A percentile compares a stretch with the other conserved stretches of the same genome.
Evolutionary conservation across 2,113 vertebrate species (phyloP).

Genomic region (Istiophorus platypterus): DNA sequence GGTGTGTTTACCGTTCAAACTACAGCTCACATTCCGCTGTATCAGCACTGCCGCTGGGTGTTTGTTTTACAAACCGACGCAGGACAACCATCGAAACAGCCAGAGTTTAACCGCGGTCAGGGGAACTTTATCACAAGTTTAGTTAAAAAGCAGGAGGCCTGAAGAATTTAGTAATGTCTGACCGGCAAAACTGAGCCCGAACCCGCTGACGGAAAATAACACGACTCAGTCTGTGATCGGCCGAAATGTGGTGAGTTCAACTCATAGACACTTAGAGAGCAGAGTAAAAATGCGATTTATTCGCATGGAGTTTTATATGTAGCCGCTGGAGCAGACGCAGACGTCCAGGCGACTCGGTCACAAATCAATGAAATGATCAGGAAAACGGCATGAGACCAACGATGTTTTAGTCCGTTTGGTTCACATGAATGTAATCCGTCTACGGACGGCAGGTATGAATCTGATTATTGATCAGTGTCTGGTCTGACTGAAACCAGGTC

Average conservation of each 20-base stretch:
- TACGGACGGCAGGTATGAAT: background rate
- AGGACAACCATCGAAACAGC: background rate
- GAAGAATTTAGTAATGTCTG: background rate
- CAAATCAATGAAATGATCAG: background rate
- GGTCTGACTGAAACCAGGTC: background rate
- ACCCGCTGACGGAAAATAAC: background rate
- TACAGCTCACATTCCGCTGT: background rate
- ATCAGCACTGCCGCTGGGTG: background rate
- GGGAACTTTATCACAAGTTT: conserved; percentile 3
- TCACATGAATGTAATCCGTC: background rate
- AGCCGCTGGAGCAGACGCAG: background rate
- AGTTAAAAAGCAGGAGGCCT: background rate
- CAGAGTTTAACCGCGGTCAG: background rate
- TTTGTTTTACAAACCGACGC: background rate
- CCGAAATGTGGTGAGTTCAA: background rate
- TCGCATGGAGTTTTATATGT: background rate
- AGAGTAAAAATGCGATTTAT: background rate
- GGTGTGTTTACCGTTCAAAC: conserved; percentile 28
- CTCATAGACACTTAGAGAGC: background rate
- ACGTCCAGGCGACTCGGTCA: background rate
- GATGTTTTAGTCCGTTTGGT: background rate
- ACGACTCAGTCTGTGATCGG: background rate
- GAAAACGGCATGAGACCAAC: background rate
- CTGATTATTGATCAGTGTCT: background rate
- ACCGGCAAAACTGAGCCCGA: background rate